These are phyloP conservation scores for Pteruthius melanotis DNA, from an alignment of 2,113 vertebrate species.

Conservation along the genomic window DNA sequence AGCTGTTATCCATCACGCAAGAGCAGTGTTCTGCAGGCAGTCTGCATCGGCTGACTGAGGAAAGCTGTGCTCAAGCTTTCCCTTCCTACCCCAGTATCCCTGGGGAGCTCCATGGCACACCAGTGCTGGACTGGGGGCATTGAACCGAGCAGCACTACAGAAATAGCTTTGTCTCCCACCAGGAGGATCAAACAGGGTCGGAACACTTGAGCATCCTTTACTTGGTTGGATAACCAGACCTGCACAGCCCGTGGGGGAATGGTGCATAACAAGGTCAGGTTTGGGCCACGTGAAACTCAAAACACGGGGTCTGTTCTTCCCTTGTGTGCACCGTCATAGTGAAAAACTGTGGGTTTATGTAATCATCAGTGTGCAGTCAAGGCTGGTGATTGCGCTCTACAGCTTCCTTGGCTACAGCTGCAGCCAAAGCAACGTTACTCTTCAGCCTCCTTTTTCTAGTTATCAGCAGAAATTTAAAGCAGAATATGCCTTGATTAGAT, in stretches of 20 bases:
- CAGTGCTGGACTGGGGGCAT: not conserved
- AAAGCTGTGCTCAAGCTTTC: not conserved
- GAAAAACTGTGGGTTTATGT: not conserved
- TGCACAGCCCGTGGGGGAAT: not conserved
- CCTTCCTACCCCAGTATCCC: not conserved
- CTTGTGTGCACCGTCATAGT: not conserved
- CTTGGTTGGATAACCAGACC: not conserved
- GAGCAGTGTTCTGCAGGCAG: not conserved
- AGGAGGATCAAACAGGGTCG: not conserved
- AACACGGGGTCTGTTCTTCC: not conserved
- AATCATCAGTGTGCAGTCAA: not conserved
- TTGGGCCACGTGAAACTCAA: not conserved
- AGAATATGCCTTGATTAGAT: not conserved
- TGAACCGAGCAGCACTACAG: not conserved
- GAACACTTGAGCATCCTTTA: not conserved
- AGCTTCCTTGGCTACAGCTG: not conserved
- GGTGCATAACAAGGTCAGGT: not conserved
- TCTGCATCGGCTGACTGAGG: not conserved
- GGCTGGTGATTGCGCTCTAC: not conserved
- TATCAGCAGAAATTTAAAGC: not conserved
- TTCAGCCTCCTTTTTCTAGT: not conserved
- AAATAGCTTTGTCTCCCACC: not conserved
- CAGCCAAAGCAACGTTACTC: not conserved
- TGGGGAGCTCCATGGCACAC: not conserved
- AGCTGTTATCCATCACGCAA: accelerated